phyloP scores from a whole-genome alignment of 30 jellyfish, hydroid and myxozoan genomes.

The Cassiopea xamachana region DNA sequence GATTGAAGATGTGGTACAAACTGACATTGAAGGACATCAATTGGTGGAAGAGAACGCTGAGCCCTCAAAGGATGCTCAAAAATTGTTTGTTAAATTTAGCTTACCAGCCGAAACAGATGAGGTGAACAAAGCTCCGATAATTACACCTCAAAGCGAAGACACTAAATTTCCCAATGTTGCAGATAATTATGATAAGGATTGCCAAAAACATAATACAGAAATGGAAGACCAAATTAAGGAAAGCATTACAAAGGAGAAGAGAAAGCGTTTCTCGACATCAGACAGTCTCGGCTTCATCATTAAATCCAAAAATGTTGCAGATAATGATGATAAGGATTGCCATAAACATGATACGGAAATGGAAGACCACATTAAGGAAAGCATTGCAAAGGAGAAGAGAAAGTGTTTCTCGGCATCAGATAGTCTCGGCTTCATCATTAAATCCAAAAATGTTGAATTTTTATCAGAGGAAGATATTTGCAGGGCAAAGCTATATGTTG shows the following conservation, averaged over 20 bases:
- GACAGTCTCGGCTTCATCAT: conserved; percentile 5
- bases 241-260: background rate
- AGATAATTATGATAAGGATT: background rate
- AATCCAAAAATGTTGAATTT: conserved; percentile 47
- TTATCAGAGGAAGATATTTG: conserved; percentile 34
- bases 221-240: background rate
- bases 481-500: conserved; percentile 23
- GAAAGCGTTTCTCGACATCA: conserved; percentile 50
- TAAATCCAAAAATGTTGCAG: background rate
- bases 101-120: too few relatives aligned
- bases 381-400: background rate
- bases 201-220: background rate
- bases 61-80: too few relatives aligned
- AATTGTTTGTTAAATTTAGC: too few relatives aligned
- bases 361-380: background rate
- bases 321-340: background rate
- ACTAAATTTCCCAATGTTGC: background rate
- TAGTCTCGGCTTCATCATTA: conserved; percentile 7
- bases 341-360: background rate
- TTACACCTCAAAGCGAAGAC: too few relatives aligned
- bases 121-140: too few relatives aligned
- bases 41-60: background rate
- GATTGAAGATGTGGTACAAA: background rate
- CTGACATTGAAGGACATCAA: background rate
- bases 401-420: conserved; percentile 58